A percentile compares a stretch with the other conserved stretches of the same genome.
phyloP scores from a whole-genome alignment of 2,797 vertebrate species.

The Eidolon dupreanum region DNA sequence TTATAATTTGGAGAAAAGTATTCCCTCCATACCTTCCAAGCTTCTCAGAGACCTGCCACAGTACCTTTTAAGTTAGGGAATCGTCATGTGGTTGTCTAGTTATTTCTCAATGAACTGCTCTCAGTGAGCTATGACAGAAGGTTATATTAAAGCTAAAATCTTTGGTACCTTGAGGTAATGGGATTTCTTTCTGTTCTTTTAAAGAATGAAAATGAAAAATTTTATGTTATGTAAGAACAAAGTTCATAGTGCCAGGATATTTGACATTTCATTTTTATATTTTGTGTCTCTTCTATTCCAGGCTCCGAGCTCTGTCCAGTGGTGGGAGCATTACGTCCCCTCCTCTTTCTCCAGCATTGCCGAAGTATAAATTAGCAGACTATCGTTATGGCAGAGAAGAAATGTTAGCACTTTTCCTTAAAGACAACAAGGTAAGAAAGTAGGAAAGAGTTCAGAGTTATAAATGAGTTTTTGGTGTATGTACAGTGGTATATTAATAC shows the following conservation, averaged over 20 bases:
- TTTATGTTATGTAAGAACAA: neutral
- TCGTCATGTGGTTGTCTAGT: neutral
- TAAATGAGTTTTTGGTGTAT: neutral
- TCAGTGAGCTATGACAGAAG: neutral
- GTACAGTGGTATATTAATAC: neutral
- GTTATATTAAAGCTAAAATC: conserved; percentile 4
- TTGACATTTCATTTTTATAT: neutral
- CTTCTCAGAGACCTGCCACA: neutral
- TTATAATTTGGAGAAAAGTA: neutral
- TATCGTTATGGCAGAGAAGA: conserved; percentile 99
- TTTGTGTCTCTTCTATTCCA: conserved; percentile 73
- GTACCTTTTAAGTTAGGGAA: neutral
- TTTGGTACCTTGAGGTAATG: neutral
- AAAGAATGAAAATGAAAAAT: neutral
- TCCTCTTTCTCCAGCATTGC: conserved; percentile 97
- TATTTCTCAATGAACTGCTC: neutral
- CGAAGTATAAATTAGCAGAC: conserved; percentile 99
- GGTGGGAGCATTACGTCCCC: conserved; percentile 94
- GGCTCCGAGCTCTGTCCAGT: conserved; percentile 98
- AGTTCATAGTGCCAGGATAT: neutral
- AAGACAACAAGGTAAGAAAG: conserved; percentile 95
- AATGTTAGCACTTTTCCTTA: conserved; percentile 99
- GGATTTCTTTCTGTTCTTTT: neutral
- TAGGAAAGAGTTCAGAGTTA: neutral
- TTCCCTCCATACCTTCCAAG: neutral